Percentiles rank a stretch among this genome's conserved stretches.
These are phyloP conservation scores for Pseudopipra pipra DNA, from an alignment of 2,113 vertebrate genomes.

Conservation along the genomic window DNA sequence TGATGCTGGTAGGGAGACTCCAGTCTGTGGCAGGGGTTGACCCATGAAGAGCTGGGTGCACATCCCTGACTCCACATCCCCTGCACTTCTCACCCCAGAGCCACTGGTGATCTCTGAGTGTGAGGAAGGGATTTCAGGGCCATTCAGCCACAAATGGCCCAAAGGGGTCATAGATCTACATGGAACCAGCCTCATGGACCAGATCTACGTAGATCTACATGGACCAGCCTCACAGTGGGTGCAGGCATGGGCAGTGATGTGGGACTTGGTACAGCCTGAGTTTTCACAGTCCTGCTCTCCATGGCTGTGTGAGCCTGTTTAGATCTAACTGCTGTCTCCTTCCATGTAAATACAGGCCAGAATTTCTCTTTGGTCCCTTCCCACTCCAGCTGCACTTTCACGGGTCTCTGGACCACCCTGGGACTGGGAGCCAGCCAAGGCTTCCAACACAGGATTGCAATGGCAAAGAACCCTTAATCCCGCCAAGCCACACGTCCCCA, in stretches of 20 bases:
- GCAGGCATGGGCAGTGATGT: too few relatives aligned
- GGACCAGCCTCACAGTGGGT: background rate
- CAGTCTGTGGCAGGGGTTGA: background rate
- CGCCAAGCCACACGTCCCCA: accelerated
- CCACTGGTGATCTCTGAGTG: background rate
- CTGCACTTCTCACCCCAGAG: background rate
- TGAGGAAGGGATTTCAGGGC: background rate
- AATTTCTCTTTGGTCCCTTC: background rate
- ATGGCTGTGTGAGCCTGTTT: background rate
- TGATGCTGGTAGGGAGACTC: background rate
- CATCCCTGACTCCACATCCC: background rate
- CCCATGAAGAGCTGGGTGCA: background rate
- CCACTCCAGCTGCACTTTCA: background rate
- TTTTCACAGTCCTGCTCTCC: background rate
- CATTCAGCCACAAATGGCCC: background rate
- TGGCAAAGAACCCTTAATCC: background rate
- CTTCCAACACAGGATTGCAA: background rate
- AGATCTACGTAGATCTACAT: background rate
- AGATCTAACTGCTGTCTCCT: background rate
- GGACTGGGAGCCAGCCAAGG: background rate
- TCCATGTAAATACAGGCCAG: background rate
- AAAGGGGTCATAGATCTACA: background rate
- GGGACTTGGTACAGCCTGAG: background rate
- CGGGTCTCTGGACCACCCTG: background rate
- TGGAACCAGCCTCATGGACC: background rate